Evolutionary conservation across 2,888 invertebrate genomes (phyloP).

Genomic region (Drosophila incognita): DNA sequence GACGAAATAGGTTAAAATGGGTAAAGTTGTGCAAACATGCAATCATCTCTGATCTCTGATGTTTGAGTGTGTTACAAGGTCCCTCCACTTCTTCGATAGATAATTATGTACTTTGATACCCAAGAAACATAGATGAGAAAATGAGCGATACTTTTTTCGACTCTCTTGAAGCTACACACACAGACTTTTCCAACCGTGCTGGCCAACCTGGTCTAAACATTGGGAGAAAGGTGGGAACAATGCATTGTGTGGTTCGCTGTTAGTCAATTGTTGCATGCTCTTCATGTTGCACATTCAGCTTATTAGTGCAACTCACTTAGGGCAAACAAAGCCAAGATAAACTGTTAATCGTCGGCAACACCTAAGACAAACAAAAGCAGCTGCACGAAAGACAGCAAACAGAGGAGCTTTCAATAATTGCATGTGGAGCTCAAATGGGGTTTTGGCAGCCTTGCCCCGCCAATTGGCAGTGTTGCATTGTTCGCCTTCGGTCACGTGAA

Average conservation of each 20-base stretch:
- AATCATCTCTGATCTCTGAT: background rate
- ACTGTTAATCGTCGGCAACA: constrained; percentile 70
- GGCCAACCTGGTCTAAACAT: too few relatives aligned
- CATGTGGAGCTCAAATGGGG: constrained; percentile 29
- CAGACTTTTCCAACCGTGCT: background rate
- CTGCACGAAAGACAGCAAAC: constrained; percentile 22
- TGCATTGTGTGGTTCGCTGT: constrained; percentile 5
- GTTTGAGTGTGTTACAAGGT: background rate
- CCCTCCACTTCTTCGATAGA: background rate
- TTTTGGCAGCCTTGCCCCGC: background rate
- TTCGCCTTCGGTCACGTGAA: constrained; percentile 55
- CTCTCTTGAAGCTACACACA: background rate
- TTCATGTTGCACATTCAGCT: constrained; percentile 49
- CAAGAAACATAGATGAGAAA: background rate
- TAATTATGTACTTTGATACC: background rate
- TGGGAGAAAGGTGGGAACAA: background rate
- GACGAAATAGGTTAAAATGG: background rate
- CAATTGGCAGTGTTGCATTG: constrained; percentile 50
- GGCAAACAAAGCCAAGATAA: constrained; percentile 67
- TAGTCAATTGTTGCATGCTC: constrained; percentile 45
- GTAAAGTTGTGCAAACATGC: background rate
- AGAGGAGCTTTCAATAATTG: constrained; percentile 47
- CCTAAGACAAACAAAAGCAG: constrained; percentile 62
- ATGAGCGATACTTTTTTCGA: background rate
- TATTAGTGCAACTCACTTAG: constrained; percentile 67